Evolutionary conservation across 1,140 invertebrate genomes (phyloP), one percentile per base, ranked within the genome.

Genomic region (Lordiphosa collinella): DNA sequence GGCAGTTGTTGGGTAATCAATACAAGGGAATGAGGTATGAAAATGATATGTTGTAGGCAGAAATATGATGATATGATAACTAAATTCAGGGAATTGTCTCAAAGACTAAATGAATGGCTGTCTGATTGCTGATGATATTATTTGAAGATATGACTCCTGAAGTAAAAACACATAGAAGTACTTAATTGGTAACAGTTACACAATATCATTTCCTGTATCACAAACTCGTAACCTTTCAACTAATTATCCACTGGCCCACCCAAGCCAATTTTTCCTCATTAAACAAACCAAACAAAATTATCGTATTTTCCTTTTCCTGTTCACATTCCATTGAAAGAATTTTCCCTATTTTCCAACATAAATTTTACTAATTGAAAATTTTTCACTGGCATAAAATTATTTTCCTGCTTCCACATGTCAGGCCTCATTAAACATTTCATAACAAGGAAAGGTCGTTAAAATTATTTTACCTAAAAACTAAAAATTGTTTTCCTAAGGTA

Each of bases 281-380:
- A 79, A 64, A 51, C 18, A 48, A 51, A 51, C 49, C 52, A 37
- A 13, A 35, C 9, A 52, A 52, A 46, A 43, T 54, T 12, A 54
- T 9, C 3, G 8, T 8, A 29, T 10, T 18, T 22, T 51, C 31
- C 31, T 36, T 66, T 18, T 34, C 43, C 46, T 46, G n/a, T 34
- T 10, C n/a, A 31, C 44, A 64, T 41, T 12, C 40, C 44, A 29
- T 7, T 9, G 29, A 51, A 54, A 50, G 47, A 64, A 41, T 61
- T 78, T 51, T 29, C 44, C 60, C 50, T 49, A 14, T 38, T 25
- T 43, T 44, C 22, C 54, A 43, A 67, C 66, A 75, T 71, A 80
- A 75, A 75, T 82, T 75, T 37, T 41, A 71, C 70, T 80, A 80
- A 80, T 80, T 80, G 71, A 82, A 74, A 82, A 67, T 75, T 67